Base-by-base conservation (phyloP, 2,113 vertebrate genomes). In the Semicossyphus pulcher region DNA sequence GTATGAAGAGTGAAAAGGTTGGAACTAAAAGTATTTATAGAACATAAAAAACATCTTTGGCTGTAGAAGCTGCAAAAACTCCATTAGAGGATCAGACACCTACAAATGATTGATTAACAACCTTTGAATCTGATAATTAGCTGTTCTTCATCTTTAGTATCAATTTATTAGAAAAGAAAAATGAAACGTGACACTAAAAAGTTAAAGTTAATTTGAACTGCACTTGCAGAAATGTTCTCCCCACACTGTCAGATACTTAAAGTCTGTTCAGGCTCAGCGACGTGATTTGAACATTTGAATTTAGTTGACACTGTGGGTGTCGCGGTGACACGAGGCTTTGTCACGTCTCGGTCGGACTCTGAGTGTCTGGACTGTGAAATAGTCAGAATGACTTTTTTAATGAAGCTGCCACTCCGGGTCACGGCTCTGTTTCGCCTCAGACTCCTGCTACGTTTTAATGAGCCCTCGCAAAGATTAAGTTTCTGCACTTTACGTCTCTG, bases 371-470 rank as follows among this genome's bases (percentile, higher is more conserved):
- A 48, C 58, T 60, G 72, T 45, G 67, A 76, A 84, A 49, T 9
- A 47, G 25, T 31, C 20, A 2, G 31, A 47, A 12, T 54, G 14
- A 12, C 16, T 21, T 29, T 42, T 72, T 53, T 81, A 73, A 78
- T 76, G 81, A 87, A 49, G 34, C 11, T 1, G 37, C 20, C 8
- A 26, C 61, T 59, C 10, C 3, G 81, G 67, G 32, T 80, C 64
- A 32, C 18, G 21, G 54, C 32, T 49, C 48, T 3, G 39, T 41
- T 31, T 48, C 64, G 37, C 26, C 59, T 49, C 65, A 0, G 63
- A 23, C 68, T 66, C 49, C 49, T 6, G 36, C 1, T 12, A 7
- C 4, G 37, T 51, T 83, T 81, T 80, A 88, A 88, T 75, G 86
- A 88, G 85, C 16, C 68, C 31, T 57, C 15, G 1, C 0, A 23